Percentiles rank a stretch among this genome's conserved stretches.
These are phyloP conservation scores for Agrotis exclamationis DNA, from an alignment of 2,888 invertebrate species.

Conservation along the genomic window DNA sequence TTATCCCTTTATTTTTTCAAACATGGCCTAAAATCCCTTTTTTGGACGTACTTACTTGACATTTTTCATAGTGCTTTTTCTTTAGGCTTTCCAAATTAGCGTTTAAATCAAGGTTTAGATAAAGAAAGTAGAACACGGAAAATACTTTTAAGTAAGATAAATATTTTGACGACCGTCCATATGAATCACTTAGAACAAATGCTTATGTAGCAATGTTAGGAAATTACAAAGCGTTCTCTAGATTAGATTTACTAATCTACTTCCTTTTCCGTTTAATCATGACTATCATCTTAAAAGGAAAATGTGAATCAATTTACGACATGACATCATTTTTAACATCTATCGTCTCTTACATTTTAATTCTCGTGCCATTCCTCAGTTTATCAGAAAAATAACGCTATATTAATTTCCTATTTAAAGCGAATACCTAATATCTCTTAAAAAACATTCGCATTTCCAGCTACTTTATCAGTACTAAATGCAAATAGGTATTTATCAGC, in stretches of 20 bases:
- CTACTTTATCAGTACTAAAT: conserved; percentile 40
- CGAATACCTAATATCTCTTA: not conserved
- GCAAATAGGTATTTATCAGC: conserved; percentile 48
- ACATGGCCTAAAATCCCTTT: not conserved
- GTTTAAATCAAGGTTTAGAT: conserved; percentile 43
- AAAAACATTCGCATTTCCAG: conserved; percentile 18
- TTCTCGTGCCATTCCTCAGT: not conserved
- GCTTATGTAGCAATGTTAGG: conserved; percentile 36
- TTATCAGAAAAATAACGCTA: not conserved
- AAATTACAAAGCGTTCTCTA: conserved; percentile 41
- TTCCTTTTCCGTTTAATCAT: conserved; percentile 46
- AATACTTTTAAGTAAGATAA: conserved; percentile 22
- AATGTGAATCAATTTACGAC: conserved; percentile 43
- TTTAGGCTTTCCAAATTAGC: conserved; percentile 9
- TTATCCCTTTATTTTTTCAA: conserved; percentile 10
- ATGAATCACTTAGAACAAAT: conserved; percentile 46
- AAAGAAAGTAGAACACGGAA: conserved; percentile 46
- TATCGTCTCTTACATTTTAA: conserved; percentile 9
- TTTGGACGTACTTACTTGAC: too few relatives aligned
- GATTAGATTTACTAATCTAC: conserved; percentile 60
- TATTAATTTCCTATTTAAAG: conserved; percentile 16
- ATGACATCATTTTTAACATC: conserved; percentile 28
- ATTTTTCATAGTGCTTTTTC: not conserved
- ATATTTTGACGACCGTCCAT: conserved; percentile 26
- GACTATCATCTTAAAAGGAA: conserved; percentile 54